These are phyloP conservation scores for Palaemon carinicauda DNA, from an alignment of 1,140 invertebrate species.

Conservation along the genomic window DNA sequence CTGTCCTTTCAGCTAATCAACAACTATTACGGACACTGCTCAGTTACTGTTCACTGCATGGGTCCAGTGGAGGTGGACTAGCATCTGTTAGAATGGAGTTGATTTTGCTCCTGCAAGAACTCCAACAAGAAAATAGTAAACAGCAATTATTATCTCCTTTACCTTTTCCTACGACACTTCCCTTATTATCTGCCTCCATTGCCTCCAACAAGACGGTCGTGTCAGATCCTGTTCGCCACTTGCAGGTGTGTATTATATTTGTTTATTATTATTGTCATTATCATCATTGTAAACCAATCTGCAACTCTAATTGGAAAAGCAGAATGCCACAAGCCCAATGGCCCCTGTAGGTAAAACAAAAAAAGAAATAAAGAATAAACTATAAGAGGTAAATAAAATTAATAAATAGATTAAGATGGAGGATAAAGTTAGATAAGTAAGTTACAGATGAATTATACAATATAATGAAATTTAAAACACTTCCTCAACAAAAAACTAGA, in stretches of 20 bases:
- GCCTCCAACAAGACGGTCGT: slow-evolving; percentile 93
- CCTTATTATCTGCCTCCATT: slow-evolving; percentile 90
- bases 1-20: slow-evolving; percentile 81
- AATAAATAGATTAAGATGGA: no score
- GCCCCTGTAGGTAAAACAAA: no score
- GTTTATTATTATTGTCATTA: no score
- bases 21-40: slow-evolving; percentile 91
- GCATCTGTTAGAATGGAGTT: slow-evolving; percentile 98
- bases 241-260: slow-evolving; percentile 64
- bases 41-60: slow-evolving; percentile 96
- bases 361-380: no score
- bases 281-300: no score
- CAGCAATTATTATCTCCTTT: slow-evolving; percentile 90
- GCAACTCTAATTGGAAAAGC: no score
- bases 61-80: slow-evolving; percentile 92
- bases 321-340: no score
- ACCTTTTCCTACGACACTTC: slow-evolving; percentile 94
- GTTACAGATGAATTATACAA: no score
- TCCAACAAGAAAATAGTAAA: slow-evolving; percentile 90
- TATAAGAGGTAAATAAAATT: no score
- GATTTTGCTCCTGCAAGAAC: slow-evolving; percentile 90
- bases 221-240: slow-evolving; percentile 69
- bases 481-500: no score
- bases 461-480: no score
- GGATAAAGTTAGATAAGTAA: no score